These are phyloP conservation scores for Sebastes aleutianus DNA, from an alignment of 2,797 vertebrate species.

Conservation along the genomic window DNA sequence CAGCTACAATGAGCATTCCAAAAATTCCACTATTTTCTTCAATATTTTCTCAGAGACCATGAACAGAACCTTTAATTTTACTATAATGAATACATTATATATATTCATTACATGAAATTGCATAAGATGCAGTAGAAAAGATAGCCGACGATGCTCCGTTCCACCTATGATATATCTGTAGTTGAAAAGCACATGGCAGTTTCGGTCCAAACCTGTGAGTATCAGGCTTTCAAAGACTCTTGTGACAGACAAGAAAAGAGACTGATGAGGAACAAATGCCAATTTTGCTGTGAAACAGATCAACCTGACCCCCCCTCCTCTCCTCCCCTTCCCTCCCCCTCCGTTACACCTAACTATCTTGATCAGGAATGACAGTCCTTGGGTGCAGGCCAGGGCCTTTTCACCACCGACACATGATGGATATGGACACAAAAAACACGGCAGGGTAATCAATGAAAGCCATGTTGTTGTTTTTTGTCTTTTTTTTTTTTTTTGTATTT, in stretches of 20 bases:
- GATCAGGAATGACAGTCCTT: constrained; percentile 62
- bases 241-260: constrained; percentile 40
- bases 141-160: not conserved
- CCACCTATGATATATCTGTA: not conserved
- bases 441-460: constrained; percentile 47
- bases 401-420: constrained; percentile 42
- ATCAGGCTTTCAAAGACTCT: not conserved
- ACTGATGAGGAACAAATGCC: constrained; percentile 62
- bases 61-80: not conserved
- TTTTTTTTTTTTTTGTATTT: constrained; percentile 44
- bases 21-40: not conserved
- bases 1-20: not conserved
- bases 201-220: not conserved
- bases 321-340: not conserved
- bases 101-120: too few relatives aligned
- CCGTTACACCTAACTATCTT: constrained; percentile 26
- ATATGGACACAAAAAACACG: constrained; percentile 39
- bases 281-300: constrained; percentile 62
- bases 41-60: not conserved
- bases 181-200: not conserved
- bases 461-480: constrained; percentile 15
- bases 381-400: constrained; percentile 40
- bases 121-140: not conserved
- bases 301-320: constrained; percentile 16
- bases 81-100: not conserved